Base-by-base conservation (phyloP, 2,113 vertebrate species). In the Lepidothrix coronata region DNA sequence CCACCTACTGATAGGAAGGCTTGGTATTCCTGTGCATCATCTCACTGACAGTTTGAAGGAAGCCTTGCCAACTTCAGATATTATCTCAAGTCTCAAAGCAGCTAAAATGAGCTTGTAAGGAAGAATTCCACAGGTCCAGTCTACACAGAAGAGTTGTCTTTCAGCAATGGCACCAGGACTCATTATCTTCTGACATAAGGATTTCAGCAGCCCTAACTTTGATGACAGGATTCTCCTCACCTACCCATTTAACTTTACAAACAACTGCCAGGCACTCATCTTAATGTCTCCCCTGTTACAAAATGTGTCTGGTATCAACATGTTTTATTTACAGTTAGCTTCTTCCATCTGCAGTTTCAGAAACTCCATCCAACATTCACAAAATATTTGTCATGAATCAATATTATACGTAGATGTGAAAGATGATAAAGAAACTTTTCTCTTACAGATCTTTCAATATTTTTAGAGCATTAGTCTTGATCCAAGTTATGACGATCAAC, bases 1-100 rank as follows among this genome's bases (percentile, higher is more conserved):
- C 88, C 91, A 91, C 54, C 95, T 92, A 78, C 85, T 95, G 93
- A 93, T 94, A 31, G 44, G 23, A 94, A 91, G 20, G 52, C 39
- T 88, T 63, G 41, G 35, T 61, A 59, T 19, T 48, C 46, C 75
- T 30, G 15, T 30, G 21, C 39, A 84, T 17, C 43, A 9, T 19
- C 66, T 35, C 33, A 25, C 16, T 44, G 44, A 67, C 44, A 75
- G 23, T 39, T 81, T 71, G 79, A 80, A 80, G 35, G 19, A 52
- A 84, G 73, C 57, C 33, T 86, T 10, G 2, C 46, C 44, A 83
- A 58, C 19, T 75, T 46, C 33, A 67, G 28, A 5, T 4, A 86
- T 17, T 54, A 37, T 25, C 46, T 78, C 71, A 59, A 48, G 37
- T 48, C 28, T 63, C 44, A 18, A 44, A 58, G 55, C 17, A 41